phyloP scores from a whole-genome alignment of 2,888 invertebrate species.

The Opisthograptis luteolata region DNA sequence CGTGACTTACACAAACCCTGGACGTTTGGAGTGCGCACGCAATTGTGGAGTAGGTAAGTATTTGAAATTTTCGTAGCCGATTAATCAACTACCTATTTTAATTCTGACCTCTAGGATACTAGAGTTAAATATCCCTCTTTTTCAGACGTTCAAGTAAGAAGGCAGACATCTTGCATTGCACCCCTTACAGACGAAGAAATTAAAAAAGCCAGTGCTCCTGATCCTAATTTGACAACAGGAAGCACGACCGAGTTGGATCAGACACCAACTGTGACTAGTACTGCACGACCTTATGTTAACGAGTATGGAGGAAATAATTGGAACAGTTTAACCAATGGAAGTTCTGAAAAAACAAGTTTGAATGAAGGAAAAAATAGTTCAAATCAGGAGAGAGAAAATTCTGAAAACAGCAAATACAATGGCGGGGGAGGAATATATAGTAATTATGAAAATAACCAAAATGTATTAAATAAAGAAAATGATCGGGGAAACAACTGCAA shows the following conservation, averaged over 20 bases:
- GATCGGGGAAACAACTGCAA: background rate
- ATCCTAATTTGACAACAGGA: background rate
- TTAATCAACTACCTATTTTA: no score
- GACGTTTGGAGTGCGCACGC: constrained; percentile 63
- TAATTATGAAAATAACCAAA: background rate
- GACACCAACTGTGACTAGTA: background rate
- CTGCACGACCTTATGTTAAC: constrained; percentile 2
- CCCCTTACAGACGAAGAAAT: background rate
- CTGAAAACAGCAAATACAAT: background rate
- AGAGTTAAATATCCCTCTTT: no score
- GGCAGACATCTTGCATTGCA: constrained; percentile 6
- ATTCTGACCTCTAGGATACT: no score
- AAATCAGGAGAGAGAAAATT: no score
- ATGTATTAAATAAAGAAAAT: background rate
- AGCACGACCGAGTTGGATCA: background rate
- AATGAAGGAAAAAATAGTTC: background rate
- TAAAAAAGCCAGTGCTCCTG: background rate
- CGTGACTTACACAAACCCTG: constrained; percentile 64
- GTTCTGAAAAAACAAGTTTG: background rate
- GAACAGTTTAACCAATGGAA: no score
- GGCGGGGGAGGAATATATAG: background rate
- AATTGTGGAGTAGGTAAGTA: constrained; percentile 66
- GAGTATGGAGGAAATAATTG: constrained; percentile 2
- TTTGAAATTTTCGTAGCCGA: constrained; percentile 29
- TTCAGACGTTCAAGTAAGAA: constrained; percentile 11